A percentile compares a stretch with the other conserved stretches of the same genome.
Evolutionary conservation across 2,113 vertebrate species (phyloP).

Genomic region (Dasyprocta punctata): DNA sequence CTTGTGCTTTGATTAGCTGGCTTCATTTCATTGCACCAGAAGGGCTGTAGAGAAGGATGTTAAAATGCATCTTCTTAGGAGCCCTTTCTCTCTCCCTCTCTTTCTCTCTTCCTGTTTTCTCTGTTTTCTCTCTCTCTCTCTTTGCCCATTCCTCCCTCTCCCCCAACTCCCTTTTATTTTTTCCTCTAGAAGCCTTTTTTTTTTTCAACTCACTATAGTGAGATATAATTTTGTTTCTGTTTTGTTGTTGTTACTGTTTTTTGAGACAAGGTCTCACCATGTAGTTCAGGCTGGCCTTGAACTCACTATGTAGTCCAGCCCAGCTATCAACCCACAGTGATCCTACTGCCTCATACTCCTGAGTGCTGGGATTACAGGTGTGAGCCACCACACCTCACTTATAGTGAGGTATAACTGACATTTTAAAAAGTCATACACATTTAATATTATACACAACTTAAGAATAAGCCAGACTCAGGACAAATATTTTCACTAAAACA

Average conservation of each 20-base stretch:
- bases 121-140: background rate
- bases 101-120: background rate
- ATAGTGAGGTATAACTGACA: background rate
- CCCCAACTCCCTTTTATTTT: background rate
- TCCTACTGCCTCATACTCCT: background rate
- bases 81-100: background rate
- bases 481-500: background rate
- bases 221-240: background rate
- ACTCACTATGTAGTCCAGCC: background rate
- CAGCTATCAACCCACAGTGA: background rate
- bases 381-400: background rate
- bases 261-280: background rate
- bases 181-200: background rate
- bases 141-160: background rate
- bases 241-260: background rate
- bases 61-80: constrained; percentile 11
- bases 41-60: background rate
- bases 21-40: background rate
- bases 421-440: background rate
- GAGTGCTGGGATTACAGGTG: background rate
- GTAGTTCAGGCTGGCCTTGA: background rate
- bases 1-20: background rate
- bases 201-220: background rate
- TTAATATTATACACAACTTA: background rate
- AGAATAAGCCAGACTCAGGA: background rate